Evolutionary conservation across 2,113 vertebrate genomes (phyloP), one percentile per base, ranked within the genome.

Genomic region (Tretioscincus oriximinensis): DNA sequence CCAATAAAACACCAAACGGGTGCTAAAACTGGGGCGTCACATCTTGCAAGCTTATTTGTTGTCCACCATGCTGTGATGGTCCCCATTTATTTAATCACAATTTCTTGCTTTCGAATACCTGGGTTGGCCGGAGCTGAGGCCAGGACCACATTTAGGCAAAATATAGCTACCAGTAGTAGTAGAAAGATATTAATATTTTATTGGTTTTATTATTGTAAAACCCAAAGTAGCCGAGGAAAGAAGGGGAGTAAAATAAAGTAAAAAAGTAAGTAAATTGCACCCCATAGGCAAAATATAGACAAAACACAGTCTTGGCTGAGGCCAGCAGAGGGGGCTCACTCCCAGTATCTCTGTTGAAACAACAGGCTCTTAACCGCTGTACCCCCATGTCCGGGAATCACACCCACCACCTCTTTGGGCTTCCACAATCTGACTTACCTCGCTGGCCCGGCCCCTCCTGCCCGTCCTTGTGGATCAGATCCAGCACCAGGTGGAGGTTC

Each of bases 401-500:
- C 5, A 5, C 12, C 20, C 7, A 9, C n/a, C 26, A 2, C 47
- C 58, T 4, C 12, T 70, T 28, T 9, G 47, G 41, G 4, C 8
- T 68, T 9, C 16, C 12, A 1, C 8, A 9, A 1, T 8, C n/a
- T 24, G 1, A 14, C 77, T 74, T 47, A 96, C 95, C 95, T 95
- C 28, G 69, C 54, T 92, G 90, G 63, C 91, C 90, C 65, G 93
- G 93, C 47, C 92, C 93, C 76, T 95, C 91, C 76, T 93, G 94
- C 41, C 92, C 93, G 54, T 95, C 95, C 86, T 91, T 89, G 90
- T 93, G 94, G 78, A 96, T 92, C 31, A 95, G 95, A 87, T 96
- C 94, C 60, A 96, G 91, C 73, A 95, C 94, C 85, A 96, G 91
- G 85, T 96, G 95, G 49, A 96, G 93, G 0, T 94, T 95, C 85